These are phyloP conservation scores for Popillia japonica DNA, from an alignment of 1,140 invertebrate species.

Conservation along the genomic window DNA sequence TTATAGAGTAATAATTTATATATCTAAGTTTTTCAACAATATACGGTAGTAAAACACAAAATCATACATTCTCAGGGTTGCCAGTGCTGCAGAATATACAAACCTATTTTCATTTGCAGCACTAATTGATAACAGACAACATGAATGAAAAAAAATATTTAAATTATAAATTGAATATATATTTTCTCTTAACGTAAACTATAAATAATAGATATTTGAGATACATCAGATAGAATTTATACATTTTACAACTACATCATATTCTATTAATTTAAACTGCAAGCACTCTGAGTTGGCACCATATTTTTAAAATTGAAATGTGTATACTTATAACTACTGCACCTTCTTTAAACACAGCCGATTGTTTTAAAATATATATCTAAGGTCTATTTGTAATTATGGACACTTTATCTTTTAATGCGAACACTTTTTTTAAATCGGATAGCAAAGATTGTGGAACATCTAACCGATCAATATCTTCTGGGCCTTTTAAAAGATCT, in stretches of 20 bases:
- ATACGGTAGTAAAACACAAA: too few species aligned
- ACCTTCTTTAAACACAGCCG: neutral
- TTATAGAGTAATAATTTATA: too few species aligned
- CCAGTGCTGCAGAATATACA: too few species aligned
- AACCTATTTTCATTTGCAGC: too few species aligned
- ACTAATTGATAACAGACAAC: too few species aligned
- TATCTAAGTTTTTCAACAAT: too few species aligned
- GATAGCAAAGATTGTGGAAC: conserved; percentile 51
- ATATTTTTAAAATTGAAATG: neutral
- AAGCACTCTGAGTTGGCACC: neutral
- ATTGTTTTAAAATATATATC: neutral
- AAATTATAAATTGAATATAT: too few species aligned
- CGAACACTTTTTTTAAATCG: conserved; percentile 52
- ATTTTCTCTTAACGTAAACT: neutral
- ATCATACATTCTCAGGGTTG: too few species aligned
- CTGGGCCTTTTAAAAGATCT: conserved; percentile 45
- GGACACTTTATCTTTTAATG: conserved; percentile 35
- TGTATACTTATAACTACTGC: neutral
- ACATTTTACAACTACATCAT: neutral
- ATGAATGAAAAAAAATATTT: too few species aligned
- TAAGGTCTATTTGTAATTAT: neutral
- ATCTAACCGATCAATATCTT: conserved; percentile 51
- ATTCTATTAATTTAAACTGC: too few species aligned
- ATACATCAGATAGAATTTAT: neutral
- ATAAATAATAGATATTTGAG: neutral